A percentile compares a stretch with the other conserved stretches of the same genome.
phyloP scores from a whole-genome alignment of 2,113 vertebrate genomes.

The Anseranas semipalmata region DNA sequence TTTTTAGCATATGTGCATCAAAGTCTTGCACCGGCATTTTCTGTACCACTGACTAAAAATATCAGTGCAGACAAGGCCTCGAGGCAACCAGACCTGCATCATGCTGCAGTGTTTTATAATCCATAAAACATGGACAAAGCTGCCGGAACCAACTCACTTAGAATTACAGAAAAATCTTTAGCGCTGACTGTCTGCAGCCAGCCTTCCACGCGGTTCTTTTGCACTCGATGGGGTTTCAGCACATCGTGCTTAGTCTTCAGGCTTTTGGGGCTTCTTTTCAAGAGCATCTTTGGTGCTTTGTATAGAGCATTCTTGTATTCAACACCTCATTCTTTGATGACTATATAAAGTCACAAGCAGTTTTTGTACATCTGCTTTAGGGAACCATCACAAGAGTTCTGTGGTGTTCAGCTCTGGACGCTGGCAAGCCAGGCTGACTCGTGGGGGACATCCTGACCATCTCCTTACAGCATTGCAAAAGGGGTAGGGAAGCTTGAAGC shows the following conservation, averaged over 20 bases:
- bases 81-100: not conserved
- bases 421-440: not conserved
- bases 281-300: not conserved
- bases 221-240: not conserved
- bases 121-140: not conserved
- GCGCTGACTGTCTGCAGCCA: not conserved
- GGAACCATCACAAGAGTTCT: not conserved
- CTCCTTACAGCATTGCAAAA: not conserved
- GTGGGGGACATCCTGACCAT: not conserved
- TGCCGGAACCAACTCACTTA: not conserved
- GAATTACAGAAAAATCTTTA: not conserved
- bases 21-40: not conserved
- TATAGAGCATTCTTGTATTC: not conserved
- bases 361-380: not conserved
- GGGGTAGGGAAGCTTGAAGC: not conserved
- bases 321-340: not conserved
- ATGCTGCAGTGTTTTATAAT: not conserved
- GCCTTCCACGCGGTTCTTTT: not conserved
- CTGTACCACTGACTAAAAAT: not conserved
- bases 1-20: accelerated
- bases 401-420: not conserved
- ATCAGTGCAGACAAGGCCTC: accelerated
- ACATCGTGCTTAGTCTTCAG: not conserved
- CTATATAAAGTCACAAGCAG: not conserved
- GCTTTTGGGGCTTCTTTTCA: not conserved